phyloP scores from a whole-genome alignment of 2,888 invertebrate genomes.

The Pemphredon lugubris region DNA sequence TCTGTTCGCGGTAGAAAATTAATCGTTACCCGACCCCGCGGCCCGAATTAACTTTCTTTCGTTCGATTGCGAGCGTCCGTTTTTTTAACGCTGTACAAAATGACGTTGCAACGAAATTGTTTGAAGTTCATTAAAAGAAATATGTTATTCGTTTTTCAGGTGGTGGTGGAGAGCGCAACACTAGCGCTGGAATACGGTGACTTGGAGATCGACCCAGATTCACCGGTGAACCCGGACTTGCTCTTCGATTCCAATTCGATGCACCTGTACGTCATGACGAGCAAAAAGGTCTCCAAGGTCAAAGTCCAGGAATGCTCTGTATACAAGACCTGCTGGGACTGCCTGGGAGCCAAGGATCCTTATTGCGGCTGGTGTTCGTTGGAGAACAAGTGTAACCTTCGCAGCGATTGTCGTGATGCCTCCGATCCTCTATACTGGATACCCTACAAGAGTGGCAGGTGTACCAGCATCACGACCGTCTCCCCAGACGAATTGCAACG shows the following conservation, averaged over 20 bases:
- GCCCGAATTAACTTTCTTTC: too few species aligned
- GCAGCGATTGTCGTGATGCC: constrained; percentile 95
- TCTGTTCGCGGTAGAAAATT: too few species aligned
- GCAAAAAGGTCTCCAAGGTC: constrained; percentile 94
- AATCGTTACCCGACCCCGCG: too few species aligned
- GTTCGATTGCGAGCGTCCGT: too few species aligned
- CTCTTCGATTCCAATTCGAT: constrained; percentile 94
- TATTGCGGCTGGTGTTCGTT: constrained; percentile 99
- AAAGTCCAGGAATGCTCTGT: constrained; percentile 97
- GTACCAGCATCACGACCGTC: constrained; percentile 96
- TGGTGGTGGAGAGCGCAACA: constrained; percentile 93
- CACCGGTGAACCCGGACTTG: constrained; percentile 93
- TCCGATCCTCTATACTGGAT: constrained; percentile 97
- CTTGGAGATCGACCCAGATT: constrained; percentile 91
- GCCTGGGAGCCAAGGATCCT: constrained; percentile 96
- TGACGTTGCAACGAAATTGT: too few species aligned
- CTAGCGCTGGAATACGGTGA: constrained; percentile 95
- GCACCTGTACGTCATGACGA: constrained; percentile 97
- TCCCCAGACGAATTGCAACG: constrained; percentile 95
- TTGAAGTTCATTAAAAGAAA: not conserved
- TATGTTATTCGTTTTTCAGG: constrained; percentile 81
- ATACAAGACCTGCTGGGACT: constrained; percentile 94
- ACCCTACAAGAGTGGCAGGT: constrained; percentile 97
- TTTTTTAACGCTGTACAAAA: too few species aligned
- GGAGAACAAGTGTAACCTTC: constrained; percentile 96